phyloP scores from a whole-genome alignment of 92 coral and sea anemone genomes.

The Siderastrea radians region DNA sequence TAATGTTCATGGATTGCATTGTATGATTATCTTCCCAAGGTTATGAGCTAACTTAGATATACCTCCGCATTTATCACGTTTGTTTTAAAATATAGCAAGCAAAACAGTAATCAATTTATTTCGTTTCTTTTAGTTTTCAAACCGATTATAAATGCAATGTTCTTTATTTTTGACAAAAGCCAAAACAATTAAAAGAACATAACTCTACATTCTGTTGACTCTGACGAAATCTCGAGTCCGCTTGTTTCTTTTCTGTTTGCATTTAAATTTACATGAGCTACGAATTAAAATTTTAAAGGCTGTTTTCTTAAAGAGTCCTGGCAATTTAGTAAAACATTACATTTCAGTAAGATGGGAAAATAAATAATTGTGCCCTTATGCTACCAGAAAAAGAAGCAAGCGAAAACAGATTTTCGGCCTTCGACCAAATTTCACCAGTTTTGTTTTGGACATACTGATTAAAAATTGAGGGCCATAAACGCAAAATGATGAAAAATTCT shows the following conservation, averaged over 20 bases:
- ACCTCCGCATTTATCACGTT: constrained; percentile 1
- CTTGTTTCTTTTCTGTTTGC: not conserved
- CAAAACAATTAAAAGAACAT: not conserved
- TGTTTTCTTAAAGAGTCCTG: constrained; percentile 5
- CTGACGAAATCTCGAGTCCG: not conserved
- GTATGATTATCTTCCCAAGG: not conserved
- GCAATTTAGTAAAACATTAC: not conserved
- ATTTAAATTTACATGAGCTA: not conserved
- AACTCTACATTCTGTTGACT: not conserved
- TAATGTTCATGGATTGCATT: not conserved
- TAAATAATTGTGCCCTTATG: not conserved
- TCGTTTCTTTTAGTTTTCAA: not conserved
- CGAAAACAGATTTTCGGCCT: not conserved
- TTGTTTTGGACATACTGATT: not conserved
- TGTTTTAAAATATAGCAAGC: not conserved
- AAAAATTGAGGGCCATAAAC: too few relatives aligned
- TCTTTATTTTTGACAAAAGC: not conserved
- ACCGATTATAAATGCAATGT: not conserved
- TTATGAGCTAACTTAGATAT: not conserved
- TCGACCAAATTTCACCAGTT: too few relatives aligned
- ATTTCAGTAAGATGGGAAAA: constrained; percentile 13
- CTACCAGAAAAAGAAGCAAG: not conserved
- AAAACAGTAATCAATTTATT: not conserved
- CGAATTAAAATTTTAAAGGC: constrained; percentile 1
- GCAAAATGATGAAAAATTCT: not conserved